Base-by-base conservation (phyloP, 1,140 invertebrate species). In the Apis laboriosa region DNA sequence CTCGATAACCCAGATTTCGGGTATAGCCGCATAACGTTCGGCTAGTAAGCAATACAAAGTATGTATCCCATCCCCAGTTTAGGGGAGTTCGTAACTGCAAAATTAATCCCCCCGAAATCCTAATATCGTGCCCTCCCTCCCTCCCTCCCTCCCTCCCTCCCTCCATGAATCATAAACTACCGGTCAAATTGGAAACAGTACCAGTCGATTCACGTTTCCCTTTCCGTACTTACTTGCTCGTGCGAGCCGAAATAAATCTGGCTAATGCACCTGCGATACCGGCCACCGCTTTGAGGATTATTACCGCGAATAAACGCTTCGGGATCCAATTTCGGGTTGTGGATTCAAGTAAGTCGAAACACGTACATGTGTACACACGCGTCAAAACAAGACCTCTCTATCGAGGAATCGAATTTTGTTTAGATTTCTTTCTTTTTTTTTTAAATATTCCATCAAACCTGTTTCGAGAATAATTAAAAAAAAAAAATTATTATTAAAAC, bases 1-100 rank as follows among this genome's bases (percentile, higher is more conserved):
- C 72, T 64, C 60, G 78, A 80, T 80, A 80, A 80, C 78, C 78
- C 53, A 80, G 78, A 80, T 80, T 75, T 74, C 34, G 60, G 34
- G 63, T 61, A 60, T 66, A 64, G 78, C 78, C 71, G 71, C 78
- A 17, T 66, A 75, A 75, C 71, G 73, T 66, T 75, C 71, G 21
- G 49, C 34, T 34, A n/a, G 78, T 75, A 75, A 66, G 78, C 60
- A 56, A 75, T 75, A 74, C 78, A 66, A 80, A 34, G 68, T 80
- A 66, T 80, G 60, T 19, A 66, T 66, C 61, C 28, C 78, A 15
- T 21, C 34, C 56, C 49, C 15, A 49, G 71, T 66, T 80, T 21
- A 56, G 43, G 43, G 17, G 60, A 80, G 78, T 80, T 80, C 15
- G 60, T 64, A 64, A 34, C 78, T 74, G 56, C 49, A 71, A 79